These are phyloP conservation scores for Diploptera punctata DNA, from an alignment of 2,888 invertebrate species.

Conservation along the genomic window DNA sequence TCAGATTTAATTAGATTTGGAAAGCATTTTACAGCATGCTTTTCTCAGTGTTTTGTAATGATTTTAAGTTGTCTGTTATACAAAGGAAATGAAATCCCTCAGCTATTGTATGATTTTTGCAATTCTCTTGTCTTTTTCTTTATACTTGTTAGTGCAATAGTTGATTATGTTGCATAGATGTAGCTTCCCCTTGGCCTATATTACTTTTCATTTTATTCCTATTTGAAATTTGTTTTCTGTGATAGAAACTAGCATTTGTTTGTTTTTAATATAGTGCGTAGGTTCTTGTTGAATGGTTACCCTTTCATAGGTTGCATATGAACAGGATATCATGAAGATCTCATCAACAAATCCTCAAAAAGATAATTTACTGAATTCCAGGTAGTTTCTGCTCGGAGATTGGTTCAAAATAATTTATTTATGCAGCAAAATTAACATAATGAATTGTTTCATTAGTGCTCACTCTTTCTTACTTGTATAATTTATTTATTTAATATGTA, in stretches of 20 bases:
- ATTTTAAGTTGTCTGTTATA: too few species aligned
- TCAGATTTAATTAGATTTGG: too few species aligned
- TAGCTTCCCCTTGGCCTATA: not conserved
- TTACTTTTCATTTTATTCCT: not conserved
- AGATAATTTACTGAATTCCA: conserved; percentile 63
- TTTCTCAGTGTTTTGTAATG: not conserved
- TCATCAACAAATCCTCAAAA: conserved; percentile 59
- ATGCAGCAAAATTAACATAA: not conserved
- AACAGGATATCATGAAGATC: conserved; percentile 64
- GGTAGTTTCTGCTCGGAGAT: conserved; percentile 49
- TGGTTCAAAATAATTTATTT: conserved; percentile 7
- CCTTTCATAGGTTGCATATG: conserved; percentile 57
- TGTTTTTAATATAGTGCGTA: not conserved
- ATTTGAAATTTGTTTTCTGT: not conserved
- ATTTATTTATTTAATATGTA: not conserved
- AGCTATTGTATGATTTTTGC: not conserved
- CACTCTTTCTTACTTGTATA: not conserved
- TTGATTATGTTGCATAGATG: not conserved
- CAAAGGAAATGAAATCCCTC: too few species aligned
- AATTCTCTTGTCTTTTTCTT: not conserved
- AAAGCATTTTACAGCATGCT: conserved; percentile 13
- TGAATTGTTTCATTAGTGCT: conserved; percentile 1
- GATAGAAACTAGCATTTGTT: not conserved
- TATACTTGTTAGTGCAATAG: not conserved
- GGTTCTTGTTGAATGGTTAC: not conserved